These are phyloP conservation scores for Stercorarius parasiticus DNA, from an alignment of 2,113 vertebrate genomes.

Conservation along the genomic window DNA sequence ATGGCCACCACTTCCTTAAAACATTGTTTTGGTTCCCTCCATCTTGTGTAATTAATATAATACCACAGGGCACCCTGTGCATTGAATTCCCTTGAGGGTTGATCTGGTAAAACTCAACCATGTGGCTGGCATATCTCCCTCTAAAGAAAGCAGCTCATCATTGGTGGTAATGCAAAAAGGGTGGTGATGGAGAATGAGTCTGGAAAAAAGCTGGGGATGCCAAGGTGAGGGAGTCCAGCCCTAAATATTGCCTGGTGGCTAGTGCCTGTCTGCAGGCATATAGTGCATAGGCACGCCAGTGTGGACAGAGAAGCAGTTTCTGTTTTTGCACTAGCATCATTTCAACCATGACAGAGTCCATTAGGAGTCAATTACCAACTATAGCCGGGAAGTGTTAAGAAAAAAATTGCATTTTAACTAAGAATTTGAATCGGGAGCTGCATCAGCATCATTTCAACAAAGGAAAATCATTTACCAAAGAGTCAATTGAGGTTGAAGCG, in stretches of 20 bases:
- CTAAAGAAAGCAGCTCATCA: background rate
- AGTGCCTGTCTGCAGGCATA: background rate
- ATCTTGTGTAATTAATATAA: background rate
- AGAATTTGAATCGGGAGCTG: conserved; percentile 70
- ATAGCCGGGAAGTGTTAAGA: conserved; percentile 49
- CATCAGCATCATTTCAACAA: conserved; percentile 74
- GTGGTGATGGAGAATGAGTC: background rate
- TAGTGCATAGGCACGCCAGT: background rate
- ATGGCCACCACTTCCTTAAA: background rate
- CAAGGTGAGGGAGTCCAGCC: background rate
- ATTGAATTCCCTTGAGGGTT: background rate
- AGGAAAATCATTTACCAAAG: conserved; percentile 74
- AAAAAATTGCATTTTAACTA: conserved; percentile 74
- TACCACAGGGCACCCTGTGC: background rate
- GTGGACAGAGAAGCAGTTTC: conserved; percentile 36
- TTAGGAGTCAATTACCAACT: conserved; percentile 75
- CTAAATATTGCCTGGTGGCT: background rate
- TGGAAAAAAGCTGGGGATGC: background rate
- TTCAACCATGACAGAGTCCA: conserved; percentile 74
- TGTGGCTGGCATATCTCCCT: background rate
- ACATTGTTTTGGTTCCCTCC: background rate
- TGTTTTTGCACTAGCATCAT: conserved; percentile 59
- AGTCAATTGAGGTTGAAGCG: conserved; percentile 75
- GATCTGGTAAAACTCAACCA: background rate
- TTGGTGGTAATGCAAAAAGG: background rate